Base-by-base conservation (phyloP, 2,113 vertebrate species). In the Callospermophilus lateralis region DNA sequence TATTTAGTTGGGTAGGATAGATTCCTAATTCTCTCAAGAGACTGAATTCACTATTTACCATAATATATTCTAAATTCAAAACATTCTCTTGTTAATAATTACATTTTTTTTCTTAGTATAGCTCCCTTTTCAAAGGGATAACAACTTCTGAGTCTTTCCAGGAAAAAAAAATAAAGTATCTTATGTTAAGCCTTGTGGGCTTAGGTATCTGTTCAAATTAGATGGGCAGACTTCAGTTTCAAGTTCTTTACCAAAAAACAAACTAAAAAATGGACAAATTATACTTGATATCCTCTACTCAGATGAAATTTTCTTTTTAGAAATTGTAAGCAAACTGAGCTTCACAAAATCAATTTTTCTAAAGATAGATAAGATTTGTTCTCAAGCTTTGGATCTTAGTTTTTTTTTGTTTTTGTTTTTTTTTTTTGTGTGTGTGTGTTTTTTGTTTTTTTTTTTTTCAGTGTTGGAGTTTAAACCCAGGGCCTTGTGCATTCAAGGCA, bases 241-340 rank as follows among this genome's bases (percentile, higher is more conserved):
- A 94, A 79, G 8, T 83, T 89, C 4, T 81, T 84, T 93, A 61
- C 11, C 2, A 34, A 30, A 90, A 51, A 61, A n/a, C 19, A 26
- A 45, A 11, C 37, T 51, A 28, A 30, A 89, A 96, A 94, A 85
- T 74, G 42, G 4, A 78, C 12, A 94, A 74, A 88, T 77, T 93
- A 92, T 72, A 83, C 7, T 73, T 6, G 10, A 65, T 32, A 4
- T 3, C 3, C 39, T 80, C 26, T 6, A 9, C 34, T 87, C 4
- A 16, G 24, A 68, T 4, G 45, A 77, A 89, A 12, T 7, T 11
- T 72, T 80, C 22, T 45, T 37, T 89, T 85, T 61, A 88, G 45
- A 84, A 70, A 83, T 39, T 73, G 34, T 89, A 85, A 90, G 78
- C 9, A 93, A 89, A 94, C 8, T 34, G 68, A 55, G 0, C 1